Evolutionary conservation across 2,797 vertebrate species (phyloP).

Genomic region (Lophura swinhoii): DNA sequence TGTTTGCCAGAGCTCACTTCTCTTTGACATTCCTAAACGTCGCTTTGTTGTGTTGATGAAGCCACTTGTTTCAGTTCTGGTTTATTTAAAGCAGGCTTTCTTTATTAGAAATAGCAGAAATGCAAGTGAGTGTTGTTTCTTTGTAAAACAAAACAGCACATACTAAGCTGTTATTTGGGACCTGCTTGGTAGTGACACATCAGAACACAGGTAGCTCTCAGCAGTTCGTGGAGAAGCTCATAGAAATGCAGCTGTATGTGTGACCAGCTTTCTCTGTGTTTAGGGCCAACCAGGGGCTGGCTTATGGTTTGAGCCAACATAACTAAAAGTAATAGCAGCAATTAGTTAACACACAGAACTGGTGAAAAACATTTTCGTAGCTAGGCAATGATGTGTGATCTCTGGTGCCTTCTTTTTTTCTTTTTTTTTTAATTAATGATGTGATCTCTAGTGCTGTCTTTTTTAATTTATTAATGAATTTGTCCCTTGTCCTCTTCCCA

Average conservation of each 20-base stretch:
- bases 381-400: background rate
- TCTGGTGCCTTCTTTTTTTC: background rate
- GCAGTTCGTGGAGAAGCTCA: background rate
- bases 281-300: background rate
- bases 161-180: background rate
- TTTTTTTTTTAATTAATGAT: background rate
- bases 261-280: background rate
- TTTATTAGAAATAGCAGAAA: background rate
- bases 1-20: background rate
- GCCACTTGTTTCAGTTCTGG: background rate
- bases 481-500: background rate
- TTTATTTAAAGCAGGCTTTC: background rate
- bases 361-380: background rate
- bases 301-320: background rate
- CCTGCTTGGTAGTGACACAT: background rate
- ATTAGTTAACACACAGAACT: background rate
- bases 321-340: background rate
- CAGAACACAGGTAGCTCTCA: background rate
- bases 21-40: background rate
- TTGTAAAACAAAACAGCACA: background rate
- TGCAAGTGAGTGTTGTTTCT: background rate
- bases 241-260: accelerated
- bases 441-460: background rate
- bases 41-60: background rate
- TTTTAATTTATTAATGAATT: background rate